Conservation (phyloP, 2,797 vertebrate species). For the Threskiornis aethiopicus region DNA sequence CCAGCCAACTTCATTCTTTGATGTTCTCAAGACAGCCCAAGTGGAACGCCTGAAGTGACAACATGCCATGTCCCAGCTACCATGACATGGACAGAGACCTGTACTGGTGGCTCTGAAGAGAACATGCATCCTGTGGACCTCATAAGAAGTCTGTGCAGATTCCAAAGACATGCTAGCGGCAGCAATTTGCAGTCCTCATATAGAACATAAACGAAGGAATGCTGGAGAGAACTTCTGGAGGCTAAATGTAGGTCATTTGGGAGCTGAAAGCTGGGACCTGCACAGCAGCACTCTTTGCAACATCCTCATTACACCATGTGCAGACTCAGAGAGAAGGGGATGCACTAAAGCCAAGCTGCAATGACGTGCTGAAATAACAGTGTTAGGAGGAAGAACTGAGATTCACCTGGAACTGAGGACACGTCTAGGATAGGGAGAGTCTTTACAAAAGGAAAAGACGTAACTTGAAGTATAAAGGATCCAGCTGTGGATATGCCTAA, state of each 20-base stretch:
- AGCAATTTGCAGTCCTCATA: not conserved
- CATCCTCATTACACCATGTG: not conserved
- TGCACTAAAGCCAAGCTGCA: not conserved
- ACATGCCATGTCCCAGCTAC: not conserved
- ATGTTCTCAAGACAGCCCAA: not conserved
- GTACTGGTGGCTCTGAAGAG: not conserved
- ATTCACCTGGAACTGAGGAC: not conserved
- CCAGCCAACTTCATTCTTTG: not conserved
- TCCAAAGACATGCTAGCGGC: rapidly evolving
- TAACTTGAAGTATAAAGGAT: not conserved
- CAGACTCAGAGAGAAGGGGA: not conserved
- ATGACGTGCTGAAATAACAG: rapidly evolving
- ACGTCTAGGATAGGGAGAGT: rapidly evolving
- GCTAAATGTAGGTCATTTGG: rapidly evolving
- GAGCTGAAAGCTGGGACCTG: not conserved
- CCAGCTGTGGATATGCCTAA: not conserved
- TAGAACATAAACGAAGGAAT: not conserved
- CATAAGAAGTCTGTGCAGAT: rapidly evolving
- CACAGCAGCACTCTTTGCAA: not conserved
- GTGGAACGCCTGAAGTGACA: rapidly evolving
- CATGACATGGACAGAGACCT: rapidly evolving
- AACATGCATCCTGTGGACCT: rapidly evolving
- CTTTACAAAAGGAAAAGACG: not conserved
- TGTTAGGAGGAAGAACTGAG: not conserved
- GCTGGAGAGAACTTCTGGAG: not conserved